Percentiles rank a stretch among this genome's conserved stretches.
These are phyloP conservation scores for Hepsetus odoe DNA, from an alignment of 2,113 vertebrate species.

Conservation along the genomic window DNA sequence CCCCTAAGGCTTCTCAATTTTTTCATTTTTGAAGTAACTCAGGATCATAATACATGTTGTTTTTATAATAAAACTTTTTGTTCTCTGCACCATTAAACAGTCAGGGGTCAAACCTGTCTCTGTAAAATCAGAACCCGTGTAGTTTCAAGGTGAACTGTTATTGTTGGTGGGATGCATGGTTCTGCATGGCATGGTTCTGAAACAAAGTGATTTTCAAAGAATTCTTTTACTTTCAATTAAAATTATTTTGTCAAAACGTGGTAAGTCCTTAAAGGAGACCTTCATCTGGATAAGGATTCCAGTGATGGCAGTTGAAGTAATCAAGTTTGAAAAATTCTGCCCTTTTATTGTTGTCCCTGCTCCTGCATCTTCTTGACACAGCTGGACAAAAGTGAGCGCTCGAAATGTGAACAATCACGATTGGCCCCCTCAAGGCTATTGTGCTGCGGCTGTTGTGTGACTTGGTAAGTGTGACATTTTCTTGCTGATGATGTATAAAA, in stretches of 20 bases:
- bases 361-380: conserved; percentile 31
- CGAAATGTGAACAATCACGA: conserved; percentile 12
- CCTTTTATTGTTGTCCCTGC: conserved; percentile 1
- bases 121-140: conserved; percentile 3
- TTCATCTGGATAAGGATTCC: neutral
- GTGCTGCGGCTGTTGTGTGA: conserved; percentile 24
- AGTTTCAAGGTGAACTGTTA: conserved; percentile 1
- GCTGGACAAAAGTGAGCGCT: conserved; percentile 14
- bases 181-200: neutral
- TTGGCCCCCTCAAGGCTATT: conserved; percentile 30
- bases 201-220: neutral
- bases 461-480: conserved; percentile 28
- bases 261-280: neutral
- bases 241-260: neutral
- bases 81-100: neutral
- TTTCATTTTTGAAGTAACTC: neutral
- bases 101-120: conserved; percentile 19
- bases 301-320: neutral
- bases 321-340: neutral
- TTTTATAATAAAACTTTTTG: conserved; percentile 9
- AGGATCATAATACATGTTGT: neutral
- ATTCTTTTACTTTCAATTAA: neutral
- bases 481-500: conserved; percentile 34
- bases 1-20: neutral
- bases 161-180: neutral